Evolutionary conservation across 2,888 invertebrate species (phyloP).

Genomic region (Mimas tiliae): DNA sequence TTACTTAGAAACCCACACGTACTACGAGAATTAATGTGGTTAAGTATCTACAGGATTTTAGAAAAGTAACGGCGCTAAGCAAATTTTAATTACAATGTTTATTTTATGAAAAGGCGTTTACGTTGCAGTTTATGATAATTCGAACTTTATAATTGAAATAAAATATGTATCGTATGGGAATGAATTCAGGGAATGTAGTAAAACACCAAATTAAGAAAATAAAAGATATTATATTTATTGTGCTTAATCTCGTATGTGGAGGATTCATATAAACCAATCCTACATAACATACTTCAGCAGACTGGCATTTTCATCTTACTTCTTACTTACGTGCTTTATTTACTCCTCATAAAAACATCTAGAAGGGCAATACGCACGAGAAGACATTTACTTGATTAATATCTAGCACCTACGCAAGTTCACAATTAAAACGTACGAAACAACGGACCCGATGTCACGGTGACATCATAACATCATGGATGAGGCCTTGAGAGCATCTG

Average conservation of each 20-base stretch:
- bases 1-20: no score
- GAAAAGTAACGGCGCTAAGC: no score
- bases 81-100: no score
- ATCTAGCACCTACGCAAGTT: slow-evolving; percentile 31
- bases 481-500: slow-evolving; percentile 49
- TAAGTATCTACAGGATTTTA: no score
- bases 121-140: no score
- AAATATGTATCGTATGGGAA: no score
- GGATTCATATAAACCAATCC: background rate
- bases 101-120: no score
- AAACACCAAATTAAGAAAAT: no score
- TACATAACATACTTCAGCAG: background rate
- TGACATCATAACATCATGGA: slow-evolving; percentile 56
- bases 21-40: no score
- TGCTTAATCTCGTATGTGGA: background rate
- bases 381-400: slow-evolving; percentile 31
- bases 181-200: no score
- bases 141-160: no score
- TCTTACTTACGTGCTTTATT: background rate
- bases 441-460: slow-evolving; percentile 45
- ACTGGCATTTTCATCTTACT: background rate
- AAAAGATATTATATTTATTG: no score
- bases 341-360: background rate
- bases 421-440: slow-evolving; percentile 41
- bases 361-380: slow-evolving; percentile 5